Conservation (phyloP, 2,888 invertebrate species). For the Xylota sylvarum region DNA sequence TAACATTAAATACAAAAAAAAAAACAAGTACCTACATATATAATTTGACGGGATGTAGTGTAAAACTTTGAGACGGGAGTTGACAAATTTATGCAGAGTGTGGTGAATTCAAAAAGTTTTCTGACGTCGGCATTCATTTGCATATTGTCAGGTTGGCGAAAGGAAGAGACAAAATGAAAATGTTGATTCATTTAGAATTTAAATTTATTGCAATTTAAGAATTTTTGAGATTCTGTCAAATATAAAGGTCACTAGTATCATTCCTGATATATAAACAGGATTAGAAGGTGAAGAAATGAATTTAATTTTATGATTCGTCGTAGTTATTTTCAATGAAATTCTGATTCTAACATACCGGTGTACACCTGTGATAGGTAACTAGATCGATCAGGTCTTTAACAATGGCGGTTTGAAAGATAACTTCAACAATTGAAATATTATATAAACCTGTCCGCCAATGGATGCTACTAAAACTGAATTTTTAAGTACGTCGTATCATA, state of each 20-base stretch:
- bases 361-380: neutral
- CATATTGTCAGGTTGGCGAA: neutral
- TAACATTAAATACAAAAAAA: neutral
- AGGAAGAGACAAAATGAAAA: neutral
- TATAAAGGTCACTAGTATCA: neutral
- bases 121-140: constrained; percentile 6
- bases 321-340: no score
- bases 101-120: neutral
- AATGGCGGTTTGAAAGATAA: no score
- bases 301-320: neutral
- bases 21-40: neutral
- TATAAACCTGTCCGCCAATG: no score
- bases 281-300: neutral
- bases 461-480: no score
- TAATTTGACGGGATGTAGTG: neutral
- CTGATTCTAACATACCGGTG: no score
- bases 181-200: neutral
- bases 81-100: constrained; percentile 19
- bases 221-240: neutral
- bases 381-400: no score
- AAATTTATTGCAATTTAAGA: constrained; percentile 4
- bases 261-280: constrained; percentile 1
- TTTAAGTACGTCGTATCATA: no score
- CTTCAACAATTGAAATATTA: no score
- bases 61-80: neutral